A percentile compares a stretch with the other conserved stretches of the same genome.
These are phyloP conservation scores for Sebastes diploproa DNA, from an alignment of 2,797 vertebrate species.

Conservation along the genomic window DNA sequence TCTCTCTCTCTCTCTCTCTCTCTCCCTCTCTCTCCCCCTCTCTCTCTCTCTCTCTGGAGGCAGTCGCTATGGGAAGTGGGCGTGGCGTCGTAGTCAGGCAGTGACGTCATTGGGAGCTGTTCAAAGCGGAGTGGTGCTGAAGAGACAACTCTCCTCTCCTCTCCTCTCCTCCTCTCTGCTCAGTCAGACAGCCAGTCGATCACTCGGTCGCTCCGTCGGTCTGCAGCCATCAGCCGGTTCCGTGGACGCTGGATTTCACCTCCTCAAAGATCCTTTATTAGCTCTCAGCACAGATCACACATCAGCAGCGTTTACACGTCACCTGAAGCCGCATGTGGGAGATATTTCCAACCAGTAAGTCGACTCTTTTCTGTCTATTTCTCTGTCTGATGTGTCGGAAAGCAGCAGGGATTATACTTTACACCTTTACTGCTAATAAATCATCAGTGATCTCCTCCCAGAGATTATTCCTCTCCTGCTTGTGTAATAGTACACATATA, in stretches of 20 bases:
- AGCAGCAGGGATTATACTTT: neutral
- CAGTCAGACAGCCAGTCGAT: conserved; percentile 28
- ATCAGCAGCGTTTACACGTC: neutral
- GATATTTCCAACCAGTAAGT: conserved; percentile 55
- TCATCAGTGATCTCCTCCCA: neutral
- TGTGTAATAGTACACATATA: neutral
- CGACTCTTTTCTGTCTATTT: neutral
- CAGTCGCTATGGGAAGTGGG: conserved; percentile 54
- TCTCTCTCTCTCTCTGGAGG: neutral
- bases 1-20: no score
- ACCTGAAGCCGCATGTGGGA: conserved; percentile 26
- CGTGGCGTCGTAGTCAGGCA: conserved; percentile 66
- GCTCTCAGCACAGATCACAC: neutral
- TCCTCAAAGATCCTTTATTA: neutral
- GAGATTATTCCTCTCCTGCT: neutral
- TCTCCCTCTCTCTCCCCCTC: no score
- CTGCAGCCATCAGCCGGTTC: conserved; percentile 37
- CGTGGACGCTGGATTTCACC: conserved; percentile 45
- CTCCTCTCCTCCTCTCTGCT: conserved; percentile 30
- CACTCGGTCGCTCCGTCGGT: conserved; percentile 1
- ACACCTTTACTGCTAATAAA: neutral
- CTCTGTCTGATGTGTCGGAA: neutral
- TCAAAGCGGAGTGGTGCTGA: conserved; percentile 82
- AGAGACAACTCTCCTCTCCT: conserved; percentile 55
- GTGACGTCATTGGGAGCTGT: conserved; percentile 85